These are phyloP conservation scores for Enteromius viviparus DNA, from an alignment of 2,797 vertebrate genomes.

Conservation along the genomic window DNA sequence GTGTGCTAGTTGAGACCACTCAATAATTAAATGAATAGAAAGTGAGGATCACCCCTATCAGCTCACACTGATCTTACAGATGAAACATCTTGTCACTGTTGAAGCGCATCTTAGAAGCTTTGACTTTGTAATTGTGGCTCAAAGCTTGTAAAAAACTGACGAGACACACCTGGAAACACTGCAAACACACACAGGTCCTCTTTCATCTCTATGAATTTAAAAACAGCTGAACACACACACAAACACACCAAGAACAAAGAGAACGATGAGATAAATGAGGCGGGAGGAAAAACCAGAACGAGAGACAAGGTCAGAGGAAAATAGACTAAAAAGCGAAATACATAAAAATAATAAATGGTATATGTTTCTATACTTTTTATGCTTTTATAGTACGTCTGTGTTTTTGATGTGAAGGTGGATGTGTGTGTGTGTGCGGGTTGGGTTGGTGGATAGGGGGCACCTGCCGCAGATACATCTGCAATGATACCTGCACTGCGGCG, in stretches of 20 bases:
- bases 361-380: background rate
- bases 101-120: background rate
- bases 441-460: conserved; percentile 21
- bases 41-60: conserved; percentile 35
- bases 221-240: conserved; percentile 17
- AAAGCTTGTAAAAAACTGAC: background rate
- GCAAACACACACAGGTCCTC: conserved; percentile 8
- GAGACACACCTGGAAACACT: background rate
- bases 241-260: background rate
- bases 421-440: background rate
- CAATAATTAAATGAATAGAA: conserved; percentile 39
- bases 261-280: background rate
- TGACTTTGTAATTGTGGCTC: background rate
- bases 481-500: conserved; percentile 49
- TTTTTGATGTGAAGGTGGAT: background rate
- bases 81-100: background rate
- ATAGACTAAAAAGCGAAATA: background rate
- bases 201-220: conserved; percentile 20
- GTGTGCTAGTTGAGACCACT: conserved; percentile 22
- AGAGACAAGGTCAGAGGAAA: background rate
- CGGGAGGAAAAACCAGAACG: background rate
- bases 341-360: background rate
- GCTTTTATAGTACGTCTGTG: background rate
- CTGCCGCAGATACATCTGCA: conserved; percentile 43
- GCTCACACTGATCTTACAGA: conserved; percentile 7